Base-by-base conservation (phyloP, 2,797 vertebrate species). In the Antennarius maculatus region DNA sequence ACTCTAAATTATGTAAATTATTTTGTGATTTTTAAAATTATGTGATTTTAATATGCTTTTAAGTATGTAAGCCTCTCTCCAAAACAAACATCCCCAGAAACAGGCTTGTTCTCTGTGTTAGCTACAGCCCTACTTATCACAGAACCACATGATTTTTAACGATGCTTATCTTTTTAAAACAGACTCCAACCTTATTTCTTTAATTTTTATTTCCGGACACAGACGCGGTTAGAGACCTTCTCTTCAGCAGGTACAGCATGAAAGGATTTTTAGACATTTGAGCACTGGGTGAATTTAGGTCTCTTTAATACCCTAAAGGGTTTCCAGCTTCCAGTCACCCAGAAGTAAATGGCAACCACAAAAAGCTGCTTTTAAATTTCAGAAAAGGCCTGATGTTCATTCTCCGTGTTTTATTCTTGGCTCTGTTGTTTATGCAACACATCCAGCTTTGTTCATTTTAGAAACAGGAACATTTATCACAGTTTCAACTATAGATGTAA, bases 271-370 rank as follows among this genome's bases (percentile, higher is more conserved):
- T 54, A 49, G 59, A 64, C 67, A 79, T 57, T 71, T 71, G 71
- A 77, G 68, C 70, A 37, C 29, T 49, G 42, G 51, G 65, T 81
- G 50, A 84, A 80, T 84, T 83, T 70, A 75, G 71, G 67, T 83
- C 85, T 68, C 65, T 72, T 60, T 72, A 60, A 84, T 70, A 73
- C 66, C 88, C 87, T n/a, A 39, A 84, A 79, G 81, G 69, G 28
- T 70, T 83, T 76, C 80, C 70, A 80, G 71, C 72, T 54, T 82
- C 66, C 71, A 82, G 65, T 86, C 85, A 88, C 50, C 77, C 82
- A 83, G 86, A 90, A 85, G 74, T 84, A 87, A 87, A 80, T 85
- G 85, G 76, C 72, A 81, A 74, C 69, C 41, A 71, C 76, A 83
- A 70, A 85, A 76, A 77, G 43, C 74, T 66, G 73, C 31, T 84